Conservation (phyloP, 53 echinoderm and acorn worm genomes). For the Zoroaster sp. region DNA sequence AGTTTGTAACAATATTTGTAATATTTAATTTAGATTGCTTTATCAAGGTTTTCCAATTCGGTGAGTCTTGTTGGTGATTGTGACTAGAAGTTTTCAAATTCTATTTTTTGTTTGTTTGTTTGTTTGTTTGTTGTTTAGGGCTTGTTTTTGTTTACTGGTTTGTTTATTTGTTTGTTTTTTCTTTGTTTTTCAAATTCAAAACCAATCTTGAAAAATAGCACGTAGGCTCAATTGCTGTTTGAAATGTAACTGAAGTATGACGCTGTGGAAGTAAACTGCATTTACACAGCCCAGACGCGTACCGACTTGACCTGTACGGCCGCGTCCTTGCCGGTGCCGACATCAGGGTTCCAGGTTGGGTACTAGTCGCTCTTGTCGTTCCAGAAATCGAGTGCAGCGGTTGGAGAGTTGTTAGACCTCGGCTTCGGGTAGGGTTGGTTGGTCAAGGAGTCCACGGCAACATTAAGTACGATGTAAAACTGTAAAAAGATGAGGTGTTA, state of each 20-base stretch:
- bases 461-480: conserved; percentile 89
- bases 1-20: too few relatives aligned
- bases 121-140: too few relatives aligned
- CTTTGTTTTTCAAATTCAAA: too few relatives aligned
- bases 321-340: conserved; percentile 80
- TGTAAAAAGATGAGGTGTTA: neutral
- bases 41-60: too few relatives aligned
- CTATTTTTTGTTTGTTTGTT: too few relatives aligned
- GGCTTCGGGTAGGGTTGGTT: conserved; percentile 69
- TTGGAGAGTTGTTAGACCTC: conserved; percentile 79
- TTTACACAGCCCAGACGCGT: conserved; percentile 56
- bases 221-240: neutral
- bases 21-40: neutral
- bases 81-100: too few relatives aligned
- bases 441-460: conserved; percentile 62
- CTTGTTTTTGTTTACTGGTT: too few relatives aligned
- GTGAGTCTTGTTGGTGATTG: too few relatives aligned
- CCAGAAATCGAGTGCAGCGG: conserved; percentile 73
- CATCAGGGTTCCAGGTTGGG: conserved; percentile 80
- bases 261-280: neutral
- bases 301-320: conserved; percentile 86
- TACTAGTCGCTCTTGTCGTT: conserved; percentile 51
- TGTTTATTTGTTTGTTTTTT: too few relatives aligned
- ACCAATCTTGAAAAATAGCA: too few relatives aligned
- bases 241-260: neutral